Conservation (phyloP, 2,113 vertebrate species). For the Macrotis lagotis region DNA sequence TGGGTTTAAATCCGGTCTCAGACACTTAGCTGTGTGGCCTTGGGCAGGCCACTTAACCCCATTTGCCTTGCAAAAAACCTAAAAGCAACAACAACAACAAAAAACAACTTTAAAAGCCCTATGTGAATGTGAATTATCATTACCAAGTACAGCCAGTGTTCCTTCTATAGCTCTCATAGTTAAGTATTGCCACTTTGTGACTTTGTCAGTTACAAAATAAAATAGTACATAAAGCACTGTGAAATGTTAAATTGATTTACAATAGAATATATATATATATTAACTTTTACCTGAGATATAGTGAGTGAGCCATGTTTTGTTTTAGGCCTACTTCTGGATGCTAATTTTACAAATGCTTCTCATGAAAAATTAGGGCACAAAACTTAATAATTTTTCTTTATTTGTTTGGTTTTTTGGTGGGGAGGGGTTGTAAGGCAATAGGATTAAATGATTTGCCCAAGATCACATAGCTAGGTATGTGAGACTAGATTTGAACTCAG, state of each 20-base stretch:
- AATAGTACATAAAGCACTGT: conserved; percentile 24
- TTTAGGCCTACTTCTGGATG: conserved; percentile 19
- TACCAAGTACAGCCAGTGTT: neutral
- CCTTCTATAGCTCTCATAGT: no score
- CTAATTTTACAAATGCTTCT: conserved; percentile 30
- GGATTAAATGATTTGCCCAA: no score
- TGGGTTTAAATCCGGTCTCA: no score
- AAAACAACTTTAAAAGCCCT: no score
- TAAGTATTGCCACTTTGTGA: conserved; percentile 2
- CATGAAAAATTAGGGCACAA: conserved; percentile 1
- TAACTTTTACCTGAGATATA: conserved; percentile 19
- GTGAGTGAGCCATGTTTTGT: conserved; percentile 10
- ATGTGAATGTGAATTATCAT: neutral
- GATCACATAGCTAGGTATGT: no score
- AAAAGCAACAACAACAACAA: no score
- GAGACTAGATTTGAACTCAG: no score
- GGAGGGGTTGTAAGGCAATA: no score
- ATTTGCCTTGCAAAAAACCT: no score
- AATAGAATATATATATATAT: conserved; percentile 44
- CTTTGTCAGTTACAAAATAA: conserved; percentile 51
- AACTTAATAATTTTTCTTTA: conserved; percentile 1
- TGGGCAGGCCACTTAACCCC: no score
- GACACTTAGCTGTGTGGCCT: no score
- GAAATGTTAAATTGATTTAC: conserved; percentile 32
- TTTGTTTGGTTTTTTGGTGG: no score